phyloP scores from a whole-genome alignment of 2,113 vertebrate genomes.

The Progne subis region DNA sequence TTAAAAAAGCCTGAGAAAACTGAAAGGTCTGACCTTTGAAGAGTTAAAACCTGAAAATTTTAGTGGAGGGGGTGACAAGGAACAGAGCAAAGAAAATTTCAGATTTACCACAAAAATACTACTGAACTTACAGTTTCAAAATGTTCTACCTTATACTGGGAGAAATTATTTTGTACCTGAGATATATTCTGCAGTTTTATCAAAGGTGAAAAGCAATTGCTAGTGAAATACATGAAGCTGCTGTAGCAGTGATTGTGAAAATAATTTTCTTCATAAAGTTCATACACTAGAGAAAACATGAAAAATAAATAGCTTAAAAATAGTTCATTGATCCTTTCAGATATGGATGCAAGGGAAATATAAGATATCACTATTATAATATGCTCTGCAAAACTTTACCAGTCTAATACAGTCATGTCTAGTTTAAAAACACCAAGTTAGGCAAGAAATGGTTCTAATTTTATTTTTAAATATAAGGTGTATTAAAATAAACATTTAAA shows the following conservation, averaged over 20 bases:
- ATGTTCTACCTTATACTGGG: not conserved
- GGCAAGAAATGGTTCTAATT: not conserved
- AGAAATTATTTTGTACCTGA: slow-evolving; percentile 10
- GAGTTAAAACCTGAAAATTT: not conserved
- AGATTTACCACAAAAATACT: slow-evolving; percentile 26
- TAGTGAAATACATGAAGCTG: not conserved
- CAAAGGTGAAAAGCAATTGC: not conserved
- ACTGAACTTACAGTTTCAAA: slow-evolving; percentile 5
- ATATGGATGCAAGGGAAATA: not conserved
- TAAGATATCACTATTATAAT: not conserved
- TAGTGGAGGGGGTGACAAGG: not conserved
- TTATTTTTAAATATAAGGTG: not conserved
- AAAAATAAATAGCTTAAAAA: not conserved
- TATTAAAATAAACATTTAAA: not conserved
- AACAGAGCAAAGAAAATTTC: not conserved
- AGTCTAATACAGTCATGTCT: not conserved
- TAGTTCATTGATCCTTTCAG: not conserved
- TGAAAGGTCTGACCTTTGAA: not conserved
- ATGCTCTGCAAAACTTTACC: not conserved
- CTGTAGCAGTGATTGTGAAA: slow-evolving; percentile 13
- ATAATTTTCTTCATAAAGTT: not conserved
- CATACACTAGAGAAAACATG: not conserved
- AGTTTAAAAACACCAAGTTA: not conserved
- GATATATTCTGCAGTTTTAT: not conserved
- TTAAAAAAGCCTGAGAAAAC: not conserved